A percentile compares a stretch with the other conserved stretches of the same genome.
Evolutionary conservation across 2,888 invertebrate genomes (phyloP).

Genomic region (Zeuzera pyrina): DNA sequence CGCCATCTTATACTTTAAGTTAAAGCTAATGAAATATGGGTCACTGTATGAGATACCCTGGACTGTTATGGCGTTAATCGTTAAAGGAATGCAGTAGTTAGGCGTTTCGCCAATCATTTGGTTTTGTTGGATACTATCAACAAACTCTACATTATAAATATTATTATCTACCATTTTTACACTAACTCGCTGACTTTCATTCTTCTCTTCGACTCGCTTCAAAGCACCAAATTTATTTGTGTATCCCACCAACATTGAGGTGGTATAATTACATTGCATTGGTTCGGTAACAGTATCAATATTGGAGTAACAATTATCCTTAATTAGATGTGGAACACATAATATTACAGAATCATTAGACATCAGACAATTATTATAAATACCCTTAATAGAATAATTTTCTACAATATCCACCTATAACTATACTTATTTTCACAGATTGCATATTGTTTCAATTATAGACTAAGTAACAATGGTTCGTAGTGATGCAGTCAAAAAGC

Average conservation of each 20-base stretch:
- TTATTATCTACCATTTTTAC: conserved; percentile 72
- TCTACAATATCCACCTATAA: conserved; percentile 72
- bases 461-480: conserved; percentile 76
- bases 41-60: conserved; percentile 75
- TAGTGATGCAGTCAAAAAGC: conserved; percentile 76
- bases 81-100: conserved; percentile 74
- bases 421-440: conserved; percentile 78
- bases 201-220: conserved; percentile 67
- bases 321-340: conserved; percentile 78
- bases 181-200: conserved; percentile 72
- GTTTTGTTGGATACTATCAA: conserved; percentile 74
- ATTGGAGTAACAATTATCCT: conserved; percentile 72
- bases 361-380: conserved; percentile 75
- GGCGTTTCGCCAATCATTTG: conserved; percentile 74
- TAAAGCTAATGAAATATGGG: conserved; percentile 75
- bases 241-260: conserved; percentile 74
- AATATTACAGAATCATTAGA: conserved; percentile 74
- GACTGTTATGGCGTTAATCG: conserved; percentile 75
- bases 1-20: conserved; percentile 73
- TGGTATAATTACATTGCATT: conserved; percentile 74
- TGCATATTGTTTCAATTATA: conserved; percentile 77
- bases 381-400: conserved; percentile 64
- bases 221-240: conserved; percentile 74
- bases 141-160: conserved; percentile 73
- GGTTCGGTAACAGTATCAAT: conserved; percentile 75